These are phyloP conservation scores for Lithosia quadra DNA, from an alignment of 2,888 invertebrate species.

Conservation along the genomic window DNA sequence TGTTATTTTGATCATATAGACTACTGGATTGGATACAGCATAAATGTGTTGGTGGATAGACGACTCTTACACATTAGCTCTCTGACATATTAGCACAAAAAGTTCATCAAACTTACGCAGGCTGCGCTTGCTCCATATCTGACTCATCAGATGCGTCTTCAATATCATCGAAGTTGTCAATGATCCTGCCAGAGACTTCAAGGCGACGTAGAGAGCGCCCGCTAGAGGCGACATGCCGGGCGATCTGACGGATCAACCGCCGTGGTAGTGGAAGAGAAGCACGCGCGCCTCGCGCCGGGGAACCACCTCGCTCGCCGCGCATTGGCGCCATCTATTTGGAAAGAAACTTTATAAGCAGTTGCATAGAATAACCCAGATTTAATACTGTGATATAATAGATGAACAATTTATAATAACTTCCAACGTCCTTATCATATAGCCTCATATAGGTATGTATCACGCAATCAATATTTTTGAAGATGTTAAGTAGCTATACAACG, in stretches of 20 bases:
- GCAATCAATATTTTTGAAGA: too few species aligned
- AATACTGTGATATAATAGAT: background rate
- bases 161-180: conserved; percentile 84
- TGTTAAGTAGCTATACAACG: too few species aligned
- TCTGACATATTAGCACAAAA: background rate
- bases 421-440: too few species aligned
- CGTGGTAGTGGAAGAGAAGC: conserved; percentile 82
- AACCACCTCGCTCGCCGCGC: conserved; percentile 83
- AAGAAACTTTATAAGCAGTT: background rate
- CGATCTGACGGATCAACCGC: conserved; percentile 82
- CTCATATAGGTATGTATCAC: too few species aligned
- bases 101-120: conserved; percentile 70
- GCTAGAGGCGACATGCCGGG: conserved; percentile 82
- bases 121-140: conserved; percentile 76
- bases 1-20: background rate
- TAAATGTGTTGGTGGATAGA: background rate
- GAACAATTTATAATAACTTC: too few species aligned
- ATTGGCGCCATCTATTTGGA: conserved; percentile 82
- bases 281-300: conserved; percentile 83
- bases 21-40: background rate
- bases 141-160: conserved; percentile 80
- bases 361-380: background rate
- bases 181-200: conserved; percentile 82
- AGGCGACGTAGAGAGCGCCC: conserved; percentile 83
- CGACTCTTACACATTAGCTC: too few species aligned